phyloP scores from a whole-genome alignment of 2,888 invertebrate species.

The Megamerina dolium region DNA sequence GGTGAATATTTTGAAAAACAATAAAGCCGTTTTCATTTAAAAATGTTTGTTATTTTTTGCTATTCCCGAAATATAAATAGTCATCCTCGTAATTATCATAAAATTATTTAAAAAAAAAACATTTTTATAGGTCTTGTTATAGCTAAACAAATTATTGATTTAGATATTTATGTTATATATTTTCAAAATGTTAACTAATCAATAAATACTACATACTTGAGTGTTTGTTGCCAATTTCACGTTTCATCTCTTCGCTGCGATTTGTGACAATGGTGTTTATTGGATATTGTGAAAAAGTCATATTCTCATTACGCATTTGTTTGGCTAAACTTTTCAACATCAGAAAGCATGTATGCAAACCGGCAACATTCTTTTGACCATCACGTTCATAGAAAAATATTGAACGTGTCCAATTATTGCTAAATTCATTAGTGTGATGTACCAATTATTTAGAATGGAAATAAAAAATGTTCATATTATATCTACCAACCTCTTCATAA shows the following conservation, averaged over 20 bases:
- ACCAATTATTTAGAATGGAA: neutral
- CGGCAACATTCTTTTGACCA: conserved; percentile 62
- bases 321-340: conserved; percentile 69
- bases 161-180: no score
- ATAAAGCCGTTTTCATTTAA: no score
- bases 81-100: no score
- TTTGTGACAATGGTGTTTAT: conserved; percentile 51
- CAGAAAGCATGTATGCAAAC: conserved; percentile 68
- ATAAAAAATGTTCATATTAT: neutral
- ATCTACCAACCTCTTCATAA: conserved; percentile 65
- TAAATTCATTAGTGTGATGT: no score
- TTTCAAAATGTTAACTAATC: no score
- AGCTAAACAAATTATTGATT: no score
- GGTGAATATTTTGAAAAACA: no score
- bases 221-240: conserved; percentile 62
- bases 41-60: no score
- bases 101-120: no score
- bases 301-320: conserved; percentile 48
- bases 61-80: no score
- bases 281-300: conserved; percentile 44
- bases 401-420: conserved; percentile 67
- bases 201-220: conserved; percentile 57
- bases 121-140: no score
- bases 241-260: conserved; percentile 58
- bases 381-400: conserved; percentile 71